Evolutionary conservation across 2,797 vertebrate genomes (phyloP), one percentile per base, ranked within the genome.

Genomic region (Graptemys geographica): DNA sequence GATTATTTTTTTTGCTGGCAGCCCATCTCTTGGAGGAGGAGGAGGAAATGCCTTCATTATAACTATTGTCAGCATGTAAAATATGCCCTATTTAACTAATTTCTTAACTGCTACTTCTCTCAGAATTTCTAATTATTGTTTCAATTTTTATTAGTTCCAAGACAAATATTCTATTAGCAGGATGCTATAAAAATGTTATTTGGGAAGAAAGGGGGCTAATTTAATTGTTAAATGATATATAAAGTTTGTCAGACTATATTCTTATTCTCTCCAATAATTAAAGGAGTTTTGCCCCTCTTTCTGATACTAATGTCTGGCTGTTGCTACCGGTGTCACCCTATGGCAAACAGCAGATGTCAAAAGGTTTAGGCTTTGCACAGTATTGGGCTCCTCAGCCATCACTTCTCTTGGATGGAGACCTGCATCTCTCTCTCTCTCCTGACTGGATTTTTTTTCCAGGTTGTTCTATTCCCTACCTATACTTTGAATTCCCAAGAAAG

Each of bases 71-170:
- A 88, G 49, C 13, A 41, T 1, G 0, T 85, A 87, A 87, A 92
- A 53, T 80, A 74, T 11, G 41, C n/a, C 76, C 52, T 79, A 15
- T 78, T 94, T 84, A 96, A 93, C 59, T 85, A 33, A 92, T 89
- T 90, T 95, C 62, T 44, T 87, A 87, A 87, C 87, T 87, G 41
- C 44, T 94, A 47, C 2, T 2, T 84, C 79, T 81, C 85, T 62
- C 3, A 44, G 11, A 89, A 65, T 79, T 81, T 51, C 4, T 92
- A 65, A 84, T 93, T 93, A 92, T 91, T 84, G 2, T 90, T 97
- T 93, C 86, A 49, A 33, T 86, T 92, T 83, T 9, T 56, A 81
- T 85, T 94, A 84, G 37, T 90, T 9, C 52, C 65, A 65, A 93
- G 41, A 96, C 25, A 80, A 90, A 89, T 57, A 31, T 62, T 87